These are phyloP conservation scores for Salminus brasiliensis DNA, from an alignment of 2,113 vertebrate species.

Conservation along the genomic window DNA sequence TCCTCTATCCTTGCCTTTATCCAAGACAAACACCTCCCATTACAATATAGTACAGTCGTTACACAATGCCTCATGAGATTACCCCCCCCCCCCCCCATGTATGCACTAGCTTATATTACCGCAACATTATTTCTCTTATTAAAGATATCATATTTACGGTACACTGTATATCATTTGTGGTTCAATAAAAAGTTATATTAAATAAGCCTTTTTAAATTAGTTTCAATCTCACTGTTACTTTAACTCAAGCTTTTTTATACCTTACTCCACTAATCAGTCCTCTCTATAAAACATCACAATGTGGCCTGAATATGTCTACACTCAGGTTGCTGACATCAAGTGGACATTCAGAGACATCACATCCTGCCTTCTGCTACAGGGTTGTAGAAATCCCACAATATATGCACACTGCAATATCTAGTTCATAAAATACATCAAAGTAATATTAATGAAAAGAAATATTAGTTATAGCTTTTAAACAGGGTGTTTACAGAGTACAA, in stretches of 20 bases:
- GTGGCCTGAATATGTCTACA: background rate
- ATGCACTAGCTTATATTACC: background rate
- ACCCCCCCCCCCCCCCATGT: no score
- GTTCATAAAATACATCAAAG: no score
- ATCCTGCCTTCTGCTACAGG: background rate
- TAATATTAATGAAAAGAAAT: no score
- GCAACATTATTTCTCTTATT: background rate
- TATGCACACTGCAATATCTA: background rate
- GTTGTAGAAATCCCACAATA: background rate
- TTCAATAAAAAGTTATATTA: no score
- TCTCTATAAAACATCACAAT: background rate
- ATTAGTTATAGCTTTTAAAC: no score
- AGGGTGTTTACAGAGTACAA: no score
- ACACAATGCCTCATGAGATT: no score
- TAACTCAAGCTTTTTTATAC: no score
- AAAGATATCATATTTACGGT: no score
- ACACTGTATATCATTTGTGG: no score
- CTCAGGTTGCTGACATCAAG: constrained; percentile 31
- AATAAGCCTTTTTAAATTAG: no score
- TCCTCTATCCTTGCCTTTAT: background rate
- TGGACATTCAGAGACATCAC: constrained; percentile 1
- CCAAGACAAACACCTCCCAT: background rate
- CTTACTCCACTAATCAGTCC: background rate
- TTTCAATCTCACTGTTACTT: no score
- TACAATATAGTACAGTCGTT: background rate